Conservation (phyloP, 2,797 vertebrate genomes). For the Brachyrhaphis roseni region DNA sequence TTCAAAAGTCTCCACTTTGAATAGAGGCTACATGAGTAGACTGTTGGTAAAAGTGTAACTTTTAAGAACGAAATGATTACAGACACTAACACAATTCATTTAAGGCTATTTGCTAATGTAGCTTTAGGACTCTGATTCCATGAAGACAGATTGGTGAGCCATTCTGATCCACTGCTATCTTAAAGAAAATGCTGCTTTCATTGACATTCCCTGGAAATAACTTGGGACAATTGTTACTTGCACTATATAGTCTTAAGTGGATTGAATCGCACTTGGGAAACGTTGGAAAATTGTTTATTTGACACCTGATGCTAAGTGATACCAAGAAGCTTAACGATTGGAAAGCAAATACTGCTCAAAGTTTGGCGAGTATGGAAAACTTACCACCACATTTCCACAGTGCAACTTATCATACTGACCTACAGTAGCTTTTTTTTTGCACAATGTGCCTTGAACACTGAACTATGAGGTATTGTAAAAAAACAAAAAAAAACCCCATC, state of each 20-base stretch:
- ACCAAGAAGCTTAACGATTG: slow-evolving; percentile 13
- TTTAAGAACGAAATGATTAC: background rate
- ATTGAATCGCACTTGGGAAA: background rate
- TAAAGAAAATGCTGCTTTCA: background rate
- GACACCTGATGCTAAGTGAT: slow-evolving; percentile 4
- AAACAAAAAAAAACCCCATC: background rate
- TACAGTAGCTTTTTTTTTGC: background rate
- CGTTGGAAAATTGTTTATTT: background rate
- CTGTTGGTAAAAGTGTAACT: background rate
- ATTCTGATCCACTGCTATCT: background rate
- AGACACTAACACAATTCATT: background rate
- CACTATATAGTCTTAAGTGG: background rate
- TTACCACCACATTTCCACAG: background rate
- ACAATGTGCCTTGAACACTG: background rate
- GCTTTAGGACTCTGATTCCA: background rate
- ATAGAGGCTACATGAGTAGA: background rate
- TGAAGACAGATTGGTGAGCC: background rate
- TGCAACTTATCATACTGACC: background rate
- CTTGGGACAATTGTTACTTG: background rate
- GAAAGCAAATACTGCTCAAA: slow-evolving; percentile 21
- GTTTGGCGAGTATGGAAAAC: slow-evolving; percentile 10
- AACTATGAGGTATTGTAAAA: background rate
- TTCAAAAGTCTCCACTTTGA: background rate
- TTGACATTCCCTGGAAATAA: background rate
- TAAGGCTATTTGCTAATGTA: background rate